Evolutionary conservation across 1,140 invertebrate genomes (phyloP), one percentile per base, ranked within the genome.

Genomic region (Sycophaga agraensis): DNA sequence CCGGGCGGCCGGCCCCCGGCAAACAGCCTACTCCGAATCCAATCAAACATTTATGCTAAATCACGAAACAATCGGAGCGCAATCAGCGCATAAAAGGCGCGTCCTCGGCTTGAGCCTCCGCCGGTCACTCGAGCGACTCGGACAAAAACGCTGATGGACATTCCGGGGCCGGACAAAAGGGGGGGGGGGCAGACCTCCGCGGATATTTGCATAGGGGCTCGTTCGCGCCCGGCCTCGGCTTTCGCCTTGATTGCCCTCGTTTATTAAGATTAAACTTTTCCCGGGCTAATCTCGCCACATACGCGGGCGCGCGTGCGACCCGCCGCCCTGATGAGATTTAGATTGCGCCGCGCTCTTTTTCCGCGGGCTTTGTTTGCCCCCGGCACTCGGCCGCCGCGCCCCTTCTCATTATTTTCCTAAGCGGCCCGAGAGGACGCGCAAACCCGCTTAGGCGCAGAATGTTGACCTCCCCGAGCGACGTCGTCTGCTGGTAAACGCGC

Each of bases 41-140:
- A 81, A 81, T 81, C 79, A 81, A 80, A 81, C 79, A 81, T 81
- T 81, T 81, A 81, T 81, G 79, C 79, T 81, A 81, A 81, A 81
- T 81, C 79, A 81, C 77, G 79, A 81, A 80, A 81, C 78, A 81
- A 81, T 81, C 76, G 72, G 73, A 76, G 75, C 73, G 78, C 76
- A 81, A 80, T 81, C 76, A 80, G 78, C 79, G 80, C 79, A 81
- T 81, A 81, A 81, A 81, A 80, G 75, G 26, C 31, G 22, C n/a
- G 9, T 34, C 14, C 21, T 67, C 71, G 66, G 71, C 71, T 79
- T 79, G 76, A 79, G 71, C 74, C 73, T n/a, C 73, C 64, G 73
- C 71, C 77, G 78, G 79, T 80, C 77, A 81, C 80, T 81, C 80
- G 79, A 80, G 76, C 79, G 75, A 46, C 34, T 21, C 61, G 71